phyloP scores from a whole-genome alignment of 1,140 invertebrate species.

The Drosophila lowei region DNA sequence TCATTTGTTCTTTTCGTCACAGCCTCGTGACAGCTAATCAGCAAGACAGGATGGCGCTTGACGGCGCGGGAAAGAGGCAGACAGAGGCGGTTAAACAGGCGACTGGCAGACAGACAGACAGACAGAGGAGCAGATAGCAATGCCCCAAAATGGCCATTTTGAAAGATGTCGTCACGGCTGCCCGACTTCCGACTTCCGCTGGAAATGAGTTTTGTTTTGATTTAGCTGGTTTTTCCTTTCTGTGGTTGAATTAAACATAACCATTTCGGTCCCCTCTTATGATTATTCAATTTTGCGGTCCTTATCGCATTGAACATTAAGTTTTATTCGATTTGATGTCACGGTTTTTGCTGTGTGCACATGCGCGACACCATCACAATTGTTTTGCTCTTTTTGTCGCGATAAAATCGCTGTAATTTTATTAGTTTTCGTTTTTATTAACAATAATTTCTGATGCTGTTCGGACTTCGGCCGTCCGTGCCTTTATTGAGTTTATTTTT shows the following conservation, averaged over 20 bases:
- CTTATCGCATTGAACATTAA: slow-evolving; percentile 23
- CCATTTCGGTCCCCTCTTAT: neutral
- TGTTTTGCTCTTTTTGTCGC: slow-evolving; percentile 24
- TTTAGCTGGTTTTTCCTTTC: slow-evolving; percentile 17
- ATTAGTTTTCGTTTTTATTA: slow-evolving; percentile 53
- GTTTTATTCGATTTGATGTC: slow-evolving; percentile 39
- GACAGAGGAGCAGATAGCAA: slow-evolving; percentile 8
- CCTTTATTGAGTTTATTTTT: slow-evolving; percentile 34
- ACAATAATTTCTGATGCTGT: slow-evolving; percentile 28
- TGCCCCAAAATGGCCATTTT: slow-evolving; percentile 48
- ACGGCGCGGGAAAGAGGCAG: slow-evolving; percentile 6
- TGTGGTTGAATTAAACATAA: slow-evolving; percentile 40
- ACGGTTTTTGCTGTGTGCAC: slow-evolving; percentile 21
- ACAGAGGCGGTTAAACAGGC: neutral
- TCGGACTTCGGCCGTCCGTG: neutral
- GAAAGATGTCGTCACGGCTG: slow-evolving; percentile 72
- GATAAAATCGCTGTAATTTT: slow-evolving; percentile 68
- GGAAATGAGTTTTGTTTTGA: slow-evolving; percentile 59
- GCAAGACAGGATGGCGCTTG: slow-evolving; percentile 31
- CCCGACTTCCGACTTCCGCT: slow-evolving; percentile 51
- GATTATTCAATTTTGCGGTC: slow-evolving; percentile 8
- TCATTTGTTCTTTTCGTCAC: slow-evolving; percentile 73
- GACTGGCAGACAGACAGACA: slow-evolving; percentile 2
- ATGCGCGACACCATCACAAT: slow-evolving; percentile 27
- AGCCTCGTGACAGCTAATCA: slow-evolving; percentile 75